phyloP scores from a whole-genome alignment of 2,888 invertebrate species.

The Eupithecia vulgata region DNA sequence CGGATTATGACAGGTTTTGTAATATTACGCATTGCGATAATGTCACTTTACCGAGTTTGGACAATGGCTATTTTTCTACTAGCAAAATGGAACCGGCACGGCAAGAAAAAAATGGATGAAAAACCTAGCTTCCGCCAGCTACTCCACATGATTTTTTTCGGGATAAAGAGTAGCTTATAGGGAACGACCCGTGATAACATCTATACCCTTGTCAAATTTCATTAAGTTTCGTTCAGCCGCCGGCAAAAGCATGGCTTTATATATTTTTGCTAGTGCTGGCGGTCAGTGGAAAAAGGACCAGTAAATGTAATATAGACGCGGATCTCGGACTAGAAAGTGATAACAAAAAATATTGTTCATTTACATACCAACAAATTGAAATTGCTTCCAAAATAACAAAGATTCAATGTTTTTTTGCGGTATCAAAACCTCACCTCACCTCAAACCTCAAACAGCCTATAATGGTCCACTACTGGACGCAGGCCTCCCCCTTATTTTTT shows the following conservation, averaged over 20 bases:
- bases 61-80: no score
- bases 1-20: not conserved
- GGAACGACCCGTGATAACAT: not conserved
- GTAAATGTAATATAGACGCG: not conserved
- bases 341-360: not conserved
- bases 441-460: no score
- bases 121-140: not conserved
- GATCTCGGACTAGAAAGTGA: not conserved
- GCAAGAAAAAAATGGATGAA: not conserved
- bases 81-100: no score
- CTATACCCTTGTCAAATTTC: not conserved
- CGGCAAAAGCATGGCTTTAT: not conserved
- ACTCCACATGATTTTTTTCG: not conserved
- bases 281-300: no score
- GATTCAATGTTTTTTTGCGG: no score
- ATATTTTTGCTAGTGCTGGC: no score
- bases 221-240: not conserved
- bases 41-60: no score
- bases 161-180: not conserved
- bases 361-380: no score
- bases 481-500: no score
- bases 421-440: no score
- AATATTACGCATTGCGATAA: not conserved
- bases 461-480: no score
- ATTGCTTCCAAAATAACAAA: no score